phyloP scores from a whole-genome alignment of 2,888 invertebrate species.

The Crepidodera aurea region DNA sequence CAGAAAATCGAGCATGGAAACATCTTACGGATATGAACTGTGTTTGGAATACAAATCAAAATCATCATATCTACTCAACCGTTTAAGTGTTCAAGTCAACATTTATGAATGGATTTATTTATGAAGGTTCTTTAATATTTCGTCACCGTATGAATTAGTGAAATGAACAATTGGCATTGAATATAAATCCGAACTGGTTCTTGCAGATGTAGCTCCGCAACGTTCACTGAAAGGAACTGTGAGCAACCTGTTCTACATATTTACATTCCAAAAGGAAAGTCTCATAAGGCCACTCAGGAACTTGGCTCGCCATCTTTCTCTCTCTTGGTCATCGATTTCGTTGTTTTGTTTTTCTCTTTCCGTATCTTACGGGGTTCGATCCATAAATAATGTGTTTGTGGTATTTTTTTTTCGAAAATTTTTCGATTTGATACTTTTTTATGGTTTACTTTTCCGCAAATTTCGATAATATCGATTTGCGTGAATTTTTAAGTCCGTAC shows the following conservation, averaged over 20 bases:
- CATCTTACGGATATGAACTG: too few species aligned
- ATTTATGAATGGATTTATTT: slow-evolving; percentile 32
- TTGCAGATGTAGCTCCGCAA: slow-evolving; percentile 35
- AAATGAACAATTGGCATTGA: slow-evolving; percentile 41
- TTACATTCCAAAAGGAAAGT: slow-evolving; percentile 43
- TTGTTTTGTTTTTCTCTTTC: slow-evolving; percentile 25
- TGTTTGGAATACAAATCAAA: background rate
- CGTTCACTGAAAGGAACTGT: slow-evolving; percentile 32
- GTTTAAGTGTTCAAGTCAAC: slow-evolving; percentile 3
- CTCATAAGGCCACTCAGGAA: slow-evolving; percentile 29
- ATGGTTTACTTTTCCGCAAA: too few species aligned
- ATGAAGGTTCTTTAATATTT: slow-evolving; percentile 37
- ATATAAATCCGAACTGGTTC: slow-evolving; percentile 41
- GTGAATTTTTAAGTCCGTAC: too few species aligned
- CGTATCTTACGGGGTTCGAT: background rate
- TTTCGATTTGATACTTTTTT: too few species aligned
- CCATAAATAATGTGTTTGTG: background rate
- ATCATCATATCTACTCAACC: slow-evolving; percentile 8
- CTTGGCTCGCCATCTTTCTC: background rate
- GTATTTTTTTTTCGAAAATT: too few species aligned
- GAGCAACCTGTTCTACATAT: slow-evolving; percentile 45
- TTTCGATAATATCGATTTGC: too few species aligned
- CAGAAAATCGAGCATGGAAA: too few species aligned
- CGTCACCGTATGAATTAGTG: slow-evolving; percentile 37
- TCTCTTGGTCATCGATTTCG: slow-evolving; percentile 4